These are phyloP conservation scores for Eucera pruinosa DNA, from an alignment of 2,888 invertebrate genomes.

Conservation along the genomic window DNA sequence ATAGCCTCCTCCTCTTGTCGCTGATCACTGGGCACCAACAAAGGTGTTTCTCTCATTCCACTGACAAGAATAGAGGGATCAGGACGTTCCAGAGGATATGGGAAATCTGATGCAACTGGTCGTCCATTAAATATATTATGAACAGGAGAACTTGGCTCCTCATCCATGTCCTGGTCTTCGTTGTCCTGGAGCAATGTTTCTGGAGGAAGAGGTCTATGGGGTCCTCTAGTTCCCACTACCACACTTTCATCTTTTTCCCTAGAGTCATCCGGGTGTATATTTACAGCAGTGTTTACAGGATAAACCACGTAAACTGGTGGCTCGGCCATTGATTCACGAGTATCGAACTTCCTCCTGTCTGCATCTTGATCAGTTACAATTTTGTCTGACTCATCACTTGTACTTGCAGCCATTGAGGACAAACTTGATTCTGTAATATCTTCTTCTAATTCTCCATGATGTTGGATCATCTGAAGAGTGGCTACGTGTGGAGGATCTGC, in stretches of 20 bases:
- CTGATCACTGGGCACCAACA: conserved; percentile 82
- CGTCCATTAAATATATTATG: conserved; percentile 74
- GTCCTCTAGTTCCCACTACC: conserved; percentile 86
- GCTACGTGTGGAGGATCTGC: conserved; percentile 86
- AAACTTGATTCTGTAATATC: conserved; percentile 51
- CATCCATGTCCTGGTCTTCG: conserved; percentile 56
- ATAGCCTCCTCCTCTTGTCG: conserved; percentile 58
- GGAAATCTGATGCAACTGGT: conserved; percentile 86
- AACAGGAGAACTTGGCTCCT: conserved; percentile 53
- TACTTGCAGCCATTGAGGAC: not conserved
- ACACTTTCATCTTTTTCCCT: conserved; percentile 85
- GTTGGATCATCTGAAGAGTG: conserved; percentile 89
- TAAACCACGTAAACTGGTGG: conserved; percentile 86
- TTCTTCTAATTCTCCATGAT: conserved; percentile 77
- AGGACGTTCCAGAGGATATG: conserved; percentile 88
- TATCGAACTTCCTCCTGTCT: conserved; percentile 80
- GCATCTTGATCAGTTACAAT: conserved; percentile 67
- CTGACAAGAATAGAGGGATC: conserved; percentile 84
- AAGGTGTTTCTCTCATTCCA: conserved; percentile 81
- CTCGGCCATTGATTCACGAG: conserved; percentile 59
- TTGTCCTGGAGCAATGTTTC: conserved; percentile 78
- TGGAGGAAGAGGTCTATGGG: conserved; percentile 85
- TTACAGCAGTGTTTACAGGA: conserved; percentile 86
- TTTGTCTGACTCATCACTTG: conserved; percentile 34
- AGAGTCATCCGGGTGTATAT: conserved; percentile 84